phyloP scores from a whole-genome alignment of 2,797 vertebrate species.

The Dallia pectoralis region DNA sequence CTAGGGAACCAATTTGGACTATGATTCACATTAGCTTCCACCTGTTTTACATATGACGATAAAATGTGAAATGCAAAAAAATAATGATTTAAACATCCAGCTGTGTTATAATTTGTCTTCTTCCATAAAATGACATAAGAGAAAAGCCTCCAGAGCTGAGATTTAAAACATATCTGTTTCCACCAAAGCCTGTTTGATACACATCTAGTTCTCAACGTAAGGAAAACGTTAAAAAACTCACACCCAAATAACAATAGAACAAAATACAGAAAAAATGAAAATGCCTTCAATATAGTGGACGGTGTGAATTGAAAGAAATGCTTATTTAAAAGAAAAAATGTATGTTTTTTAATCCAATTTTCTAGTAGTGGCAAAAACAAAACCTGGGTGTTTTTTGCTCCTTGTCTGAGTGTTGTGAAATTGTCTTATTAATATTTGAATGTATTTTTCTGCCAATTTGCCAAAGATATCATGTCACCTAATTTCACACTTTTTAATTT shows the following conservation, averaged over 20 bases:
- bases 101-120: conserved; percentile 25
- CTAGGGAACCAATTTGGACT: too few relatives aligned
- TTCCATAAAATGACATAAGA: conserved; percentile 37
- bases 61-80: conserved; percentile 6
- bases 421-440: conserved; percentile 99
- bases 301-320: conserved; percentile 77
- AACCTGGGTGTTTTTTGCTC: conserved; percentile 92
- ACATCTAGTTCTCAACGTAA: conserved; percentile 69
- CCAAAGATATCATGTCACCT: conserved; percentile 95
- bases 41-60: conserved; percentile 61
- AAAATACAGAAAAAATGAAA: conserved; percentile 59
- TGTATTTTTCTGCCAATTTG: conserved; percentile 99
- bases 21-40: conserved; percentile 57
- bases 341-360: conserved; percentile 99
- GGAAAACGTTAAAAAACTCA: conserved; percentile 53
- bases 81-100: conserved; percentile 34
- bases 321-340: conserved; percentile 93
- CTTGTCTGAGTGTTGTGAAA: conserved; percentile 85
- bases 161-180: conserved; percentile 71
- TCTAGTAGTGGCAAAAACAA: conserved; percentile 89
- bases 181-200: conserved; percentile 90
- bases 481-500: conserved; percentile 63
- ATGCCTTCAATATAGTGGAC: conserved; percentile 74
- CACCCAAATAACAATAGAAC: conserved; percentile 55
- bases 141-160: conserved; percentile 13